Evolutionary conservation across 2,113 vertebrate genomes (phyloP).

Genomic region (Nibea coibor): DNA sequence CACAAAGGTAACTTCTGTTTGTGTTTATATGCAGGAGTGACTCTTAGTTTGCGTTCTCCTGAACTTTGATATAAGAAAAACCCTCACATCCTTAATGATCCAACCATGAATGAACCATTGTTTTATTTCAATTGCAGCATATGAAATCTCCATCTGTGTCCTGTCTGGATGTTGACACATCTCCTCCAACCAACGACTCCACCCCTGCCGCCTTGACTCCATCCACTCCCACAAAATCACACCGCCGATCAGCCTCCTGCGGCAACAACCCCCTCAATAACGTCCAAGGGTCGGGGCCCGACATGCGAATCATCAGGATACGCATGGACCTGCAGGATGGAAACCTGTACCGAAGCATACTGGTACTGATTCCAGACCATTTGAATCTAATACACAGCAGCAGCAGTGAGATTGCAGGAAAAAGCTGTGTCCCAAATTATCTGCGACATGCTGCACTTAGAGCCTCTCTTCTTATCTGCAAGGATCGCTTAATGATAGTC

Average conservation of each 20-base stretch:
- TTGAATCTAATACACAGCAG: conserved; percentile 7
- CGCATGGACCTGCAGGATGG: conserved; percentile 90
- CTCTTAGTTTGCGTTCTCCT: not conserved
- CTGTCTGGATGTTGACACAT: conserved; percentile 86
- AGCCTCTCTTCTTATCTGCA: conserved; percentile 35
- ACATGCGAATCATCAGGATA: conserved; percentile 89
- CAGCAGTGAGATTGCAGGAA: not conserved
- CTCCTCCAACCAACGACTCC: conserved; percentile 71
- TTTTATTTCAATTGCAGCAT: conserved; percentile 78
- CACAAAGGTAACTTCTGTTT: conserved; percentile 82
- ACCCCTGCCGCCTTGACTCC: conserved; percentile 75
- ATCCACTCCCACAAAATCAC: conserved; percentile 83
- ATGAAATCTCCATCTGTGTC: conserved; percentile 91
- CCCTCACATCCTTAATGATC: not conserved
- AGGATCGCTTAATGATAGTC: conserved; percentile 60
- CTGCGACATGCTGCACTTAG: conserved; percentile 31
- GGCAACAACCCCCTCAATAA: conserved; percentile 80
- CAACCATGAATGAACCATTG: not conserved
- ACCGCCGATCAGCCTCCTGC: conserved; percentile 94
- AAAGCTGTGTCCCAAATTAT: conserved; percentile 32
- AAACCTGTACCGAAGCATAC: conserved; percentile 92
- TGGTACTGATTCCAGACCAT: conserved; percentile 78
- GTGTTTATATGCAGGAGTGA: not conserved
- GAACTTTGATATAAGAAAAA: conserved; percentile 1
- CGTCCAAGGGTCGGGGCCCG: conserved; percentile 75